These are phyloP conservation scores for Pseudomyrmex dendroicus DNA, from an alignment of 1,140 invertebrate genomes.

Conservation along the genomic window DNA sequence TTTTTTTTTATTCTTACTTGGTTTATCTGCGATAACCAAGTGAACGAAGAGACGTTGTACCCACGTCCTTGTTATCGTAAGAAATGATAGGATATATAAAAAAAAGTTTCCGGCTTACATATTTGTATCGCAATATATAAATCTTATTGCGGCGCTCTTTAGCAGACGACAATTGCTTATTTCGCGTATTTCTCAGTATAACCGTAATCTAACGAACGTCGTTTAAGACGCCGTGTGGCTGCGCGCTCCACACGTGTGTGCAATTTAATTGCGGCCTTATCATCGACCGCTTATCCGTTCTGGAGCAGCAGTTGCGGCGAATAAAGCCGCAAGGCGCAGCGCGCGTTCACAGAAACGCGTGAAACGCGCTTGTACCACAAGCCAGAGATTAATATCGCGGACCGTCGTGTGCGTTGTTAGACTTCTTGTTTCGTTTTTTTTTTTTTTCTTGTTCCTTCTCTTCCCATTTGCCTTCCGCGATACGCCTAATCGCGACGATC, in stretches of 20 bases:
- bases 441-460: background rate
- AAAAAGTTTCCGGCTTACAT: slow-evolving; percentile 11
- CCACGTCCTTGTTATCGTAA: slow-evolving; percentile 37
- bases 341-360: slow-evolving; percentile 34
- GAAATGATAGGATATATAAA: background rate
- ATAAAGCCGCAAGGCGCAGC: slow-evolving; percentile 6
- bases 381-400: slow-evolving; percentile 47
- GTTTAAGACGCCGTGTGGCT: background rate
- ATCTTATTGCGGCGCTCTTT: slow-evolving; percentile 10
- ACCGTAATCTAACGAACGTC: background rate
- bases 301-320: slow-evolving; percentile 4
- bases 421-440: slow-evolving; percentile 22
- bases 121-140: slow-evolving; percentile 2
- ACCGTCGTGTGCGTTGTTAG: slow-evolving; percentile 22
- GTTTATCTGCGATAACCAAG: slow-evolving; percentile 1
- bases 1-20: background rate
- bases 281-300: slow-evolving; percentile 29
- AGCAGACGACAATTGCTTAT: slow-evolving; percentile 26
- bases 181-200: background rate
- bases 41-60: slow-evolving; percentile 7
- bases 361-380: slow-evolving; percentile 36
- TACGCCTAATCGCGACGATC: slow-evolving; percentile 42
- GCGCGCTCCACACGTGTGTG: slow-evolving; percentile 1
- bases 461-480: slow-evolving; percentile 41
- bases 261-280: slow-evolving; percentile 47